A percentile compares a stretch with the other conserved stretches of the same genome.
Evolutionary conservation across 2,888 invertebrate species (phyloP).

Genomic region (Octodonta nipae): DNA sequence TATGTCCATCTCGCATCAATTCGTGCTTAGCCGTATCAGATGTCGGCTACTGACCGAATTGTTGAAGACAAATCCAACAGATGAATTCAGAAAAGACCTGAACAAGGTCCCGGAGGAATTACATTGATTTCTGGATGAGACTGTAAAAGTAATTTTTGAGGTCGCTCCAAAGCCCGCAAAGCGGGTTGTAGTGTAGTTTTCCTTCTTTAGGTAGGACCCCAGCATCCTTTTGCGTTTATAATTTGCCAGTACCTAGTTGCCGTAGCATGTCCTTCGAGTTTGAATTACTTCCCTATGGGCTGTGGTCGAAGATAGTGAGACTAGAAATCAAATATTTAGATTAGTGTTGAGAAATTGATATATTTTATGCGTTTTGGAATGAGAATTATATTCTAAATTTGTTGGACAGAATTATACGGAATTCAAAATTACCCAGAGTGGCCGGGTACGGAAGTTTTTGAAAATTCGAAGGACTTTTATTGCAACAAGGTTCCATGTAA

Average conservation of each 20-base stretch:
- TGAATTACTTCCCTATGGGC: background rate
- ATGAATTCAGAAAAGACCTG: slow-evolving; percentile 37
- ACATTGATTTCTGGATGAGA: slow-evolving; percentile 39
- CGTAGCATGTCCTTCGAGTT: background rate
- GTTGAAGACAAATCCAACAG: slow-evolving; percentile 36
- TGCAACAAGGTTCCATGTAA: no score
- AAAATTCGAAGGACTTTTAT: no score
- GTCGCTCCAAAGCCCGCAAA: slow-evolving; percentile 30
- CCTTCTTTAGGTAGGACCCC: slow-evolving; percentile 35
- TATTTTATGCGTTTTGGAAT: slow-evolving; percentile 14
- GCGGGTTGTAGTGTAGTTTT: slow-evolving; percentile 31
- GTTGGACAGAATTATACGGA: background rate
- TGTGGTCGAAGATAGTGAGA: slow-evolving; percentile 13
- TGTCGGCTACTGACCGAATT: slow-evolving; percentile 27
- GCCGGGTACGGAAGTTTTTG: no score
- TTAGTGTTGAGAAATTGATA: slow-evolving; percentile 15
- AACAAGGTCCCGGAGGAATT: slow-evolving; percentile 33
- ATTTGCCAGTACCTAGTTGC: background rate
- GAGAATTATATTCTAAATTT: slow-evolving; percentile 13
- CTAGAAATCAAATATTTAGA: slow-evolving; percentile 16
- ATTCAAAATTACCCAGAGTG: no score
- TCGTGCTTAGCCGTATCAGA: slow-evolving; percentile 22
- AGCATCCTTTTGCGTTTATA: slow-evolving; percentile 6
- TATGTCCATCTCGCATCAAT: slow-evolving; percentile 20
- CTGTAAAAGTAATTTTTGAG: slow-evolving; percentile 40